A percentile compares a stretch with the other conserved stretches of the same genome.
phyloP scores from a whole-genome alignment of 2,797 vertebrate genomes.

The Phoxinus dragarum region DNA sequence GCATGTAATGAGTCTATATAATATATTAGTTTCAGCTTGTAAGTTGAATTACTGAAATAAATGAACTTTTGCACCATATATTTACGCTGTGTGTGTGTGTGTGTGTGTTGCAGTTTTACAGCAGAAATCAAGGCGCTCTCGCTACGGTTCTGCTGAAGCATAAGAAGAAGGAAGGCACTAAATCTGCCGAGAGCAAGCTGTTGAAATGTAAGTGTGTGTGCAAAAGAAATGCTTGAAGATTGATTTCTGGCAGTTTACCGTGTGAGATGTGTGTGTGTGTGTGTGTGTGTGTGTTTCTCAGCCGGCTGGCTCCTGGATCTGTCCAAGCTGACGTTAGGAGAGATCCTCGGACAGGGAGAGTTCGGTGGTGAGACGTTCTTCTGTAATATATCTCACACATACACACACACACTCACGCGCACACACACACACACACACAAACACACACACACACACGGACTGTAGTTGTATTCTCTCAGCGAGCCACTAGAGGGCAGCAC shows the following conservation, averaged over 20 bases:
- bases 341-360: constrained; percentile 87
- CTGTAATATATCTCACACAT: accelerated
- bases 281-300: constrained; percentile 62
- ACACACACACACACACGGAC: accelerated
- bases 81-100: constrained; percentile 6
- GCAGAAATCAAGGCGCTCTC: constrained; percentile 84
- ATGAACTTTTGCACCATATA: too few species aligned
- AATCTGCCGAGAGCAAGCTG: constrained; percentile 86
- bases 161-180: constrained; percentile 85
- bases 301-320: constrained; percentile 91
- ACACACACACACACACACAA: accelerated
- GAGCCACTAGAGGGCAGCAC: constrained; percentile 3
- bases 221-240: neutral
- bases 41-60: too few species aligned
- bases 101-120: constrained; percentile 82
- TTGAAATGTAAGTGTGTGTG: constrained; percentile 80
- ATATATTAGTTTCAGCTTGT: too few species aligned
- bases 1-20: too few species aligned
- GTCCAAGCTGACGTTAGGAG: constrained; percentile 81
- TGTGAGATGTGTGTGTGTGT: neutral
- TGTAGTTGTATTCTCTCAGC: too few species aligned
- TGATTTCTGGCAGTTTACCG: neutral
- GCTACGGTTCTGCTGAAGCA: constrained; percentile 87
- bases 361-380: constrained; percentile 82
- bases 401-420: accelerated